phyloP scores from a whole-genome alignment of 2,888 invertebrate species.

The Charanyca ferruginea region DNA sequence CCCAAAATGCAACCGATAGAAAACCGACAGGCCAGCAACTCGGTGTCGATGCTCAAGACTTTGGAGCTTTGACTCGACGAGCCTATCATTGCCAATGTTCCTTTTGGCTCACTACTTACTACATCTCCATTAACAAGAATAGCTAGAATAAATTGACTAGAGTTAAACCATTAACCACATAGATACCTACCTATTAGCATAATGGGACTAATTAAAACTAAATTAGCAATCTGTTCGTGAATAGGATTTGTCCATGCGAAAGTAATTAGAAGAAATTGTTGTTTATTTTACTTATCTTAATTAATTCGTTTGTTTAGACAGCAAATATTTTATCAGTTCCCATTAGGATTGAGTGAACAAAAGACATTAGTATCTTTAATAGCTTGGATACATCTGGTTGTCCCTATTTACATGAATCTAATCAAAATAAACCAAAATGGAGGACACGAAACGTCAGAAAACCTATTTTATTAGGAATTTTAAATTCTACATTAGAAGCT shows the following conservation, averaged over 20 bases:
- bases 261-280: constrained; percentile 16
- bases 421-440: background rate
- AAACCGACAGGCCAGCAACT: no score
- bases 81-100: no score
- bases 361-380: no score
- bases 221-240: constrained; percentile 19
- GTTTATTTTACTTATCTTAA: background rate
- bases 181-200: constrained; percentile 20
- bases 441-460: background rate
- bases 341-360: background rate
- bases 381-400: no score
- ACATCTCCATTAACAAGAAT: constrained; percentile 31
- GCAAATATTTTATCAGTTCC: background rate
- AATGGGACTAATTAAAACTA: constrained; percentile 28
- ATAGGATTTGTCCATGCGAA: constrained; percentile 12
- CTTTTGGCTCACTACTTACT: constrained; percentile 33
- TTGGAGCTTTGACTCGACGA: no score
- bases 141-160: constrained; percentile 23
- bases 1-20: no score
- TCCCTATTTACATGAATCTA: no score
- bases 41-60: no score
- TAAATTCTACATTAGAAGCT: no score
- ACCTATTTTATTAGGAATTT: no score
- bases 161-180: constrained; percentile 20
- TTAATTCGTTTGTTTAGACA: constrained; percentile 12